Percentiles rank a stretch among this genome's conserved stretches.
phyloP scores from a whole-genome alignment of 2,888 invertebrate genomes.

The Crossocerus cetratus region DNA sequence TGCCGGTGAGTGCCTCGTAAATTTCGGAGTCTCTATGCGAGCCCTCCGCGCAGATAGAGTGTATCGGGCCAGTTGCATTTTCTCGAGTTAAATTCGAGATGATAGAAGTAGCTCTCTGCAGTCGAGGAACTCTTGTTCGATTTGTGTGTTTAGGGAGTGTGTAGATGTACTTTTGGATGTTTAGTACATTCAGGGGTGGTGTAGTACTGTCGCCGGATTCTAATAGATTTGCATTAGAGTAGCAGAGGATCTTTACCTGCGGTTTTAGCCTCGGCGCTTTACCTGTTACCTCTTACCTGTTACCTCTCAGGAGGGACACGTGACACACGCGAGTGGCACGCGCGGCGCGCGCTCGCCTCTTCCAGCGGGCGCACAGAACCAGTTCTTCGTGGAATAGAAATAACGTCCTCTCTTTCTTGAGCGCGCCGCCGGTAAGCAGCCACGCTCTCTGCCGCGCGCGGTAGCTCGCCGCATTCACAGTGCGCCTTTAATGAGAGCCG shows the following conservation, averaged over 20 bases:
- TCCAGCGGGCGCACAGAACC: constrained; percentile 65
- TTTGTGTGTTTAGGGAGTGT: too few relatives aligned
- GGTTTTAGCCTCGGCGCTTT: constrained; percentile 46
- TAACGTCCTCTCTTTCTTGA: constrained; percentile 55
- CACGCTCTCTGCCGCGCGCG: constrained; percentile 7
- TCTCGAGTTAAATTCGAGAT: too few relatives aligned
- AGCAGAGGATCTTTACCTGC: constrained; percentile 47
- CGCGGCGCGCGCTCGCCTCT: constrained; percentile 71
- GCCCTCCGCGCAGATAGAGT: too few relatives aligned
- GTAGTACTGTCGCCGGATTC: too few relatives aligned
- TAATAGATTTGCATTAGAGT: constrained; percentile 11
- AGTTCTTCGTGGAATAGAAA: constrained; percentile 72
- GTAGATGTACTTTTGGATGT: neutral
- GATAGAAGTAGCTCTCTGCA: too few relatives aligned
- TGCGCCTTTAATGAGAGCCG: constrained; percentile 22
- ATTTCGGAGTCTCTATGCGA: too few relatives aligned
- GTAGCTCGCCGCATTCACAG: constrained; percentile 20
- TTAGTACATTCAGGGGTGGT: neutral
- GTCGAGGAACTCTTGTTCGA: too few relatives aligned
- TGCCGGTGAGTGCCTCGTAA: too few relatives aligned
- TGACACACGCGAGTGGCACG: constrained; percentile 76
- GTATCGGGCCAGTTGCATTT: too few relatives aligned
- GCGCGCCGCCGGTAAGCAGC: neutral
- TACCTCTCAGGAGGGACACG: constrained; percentile 65
- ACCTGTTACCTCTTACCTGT: constrained; percentile 55